phyloP scores from a whole-genome alignment of 92 coral and sea anemone genomes.

The Phymanthus crucifer region DNA sequence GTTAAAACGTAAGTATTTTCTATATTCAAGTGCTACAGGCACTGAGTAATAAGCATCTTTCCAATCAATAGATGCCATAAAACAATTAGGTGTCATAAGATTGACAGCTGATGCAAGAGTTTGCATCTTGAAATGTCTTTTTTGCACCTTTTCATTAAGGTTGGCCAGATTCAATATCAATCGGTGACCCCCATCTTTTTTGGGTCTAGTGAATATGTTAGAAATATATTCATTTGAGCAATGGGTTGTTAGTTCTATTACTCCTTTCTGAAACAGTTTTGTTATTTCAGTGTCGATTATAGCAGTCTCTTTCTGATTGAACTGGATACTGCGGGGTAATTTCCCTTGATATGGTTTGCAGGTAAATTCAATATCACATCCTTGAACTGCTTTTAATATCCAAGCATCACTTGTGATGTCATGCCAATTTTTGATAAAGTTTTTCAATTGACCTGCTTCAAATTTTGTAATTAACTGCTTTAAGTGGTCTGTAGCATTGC shows the following conservation, averaged over 20 bases:
- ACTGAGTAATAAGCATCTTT: slow-evolving; percentile 46
- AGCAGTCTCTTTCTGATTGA: slow-evolving; percentile 21
- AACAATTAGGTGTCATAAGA: slow-evolving; percentile 30
- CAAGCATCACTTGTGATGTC: background rate
- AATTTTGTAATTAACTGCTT: background rate
- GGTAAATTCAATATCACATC: slow-evolving; percentile 20
- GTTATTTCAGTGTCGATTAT: slow-evolving; percentile 22
- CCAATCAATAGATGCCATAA: slow-evolving; percentile 36
- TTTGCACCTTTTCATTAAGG: slow-evolving; percentile 27
- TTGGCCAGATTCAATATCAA: slow-evolving; percentile 33
- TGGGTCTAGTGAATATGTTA: slow-evolving; percentile 24
- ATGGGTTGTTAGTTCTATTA: slow-evolving; percentile 26
- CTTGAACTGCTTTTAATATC: slow-evolving; percentile 14
- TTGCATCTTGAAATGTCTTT: slow-evolving; percentile 47
- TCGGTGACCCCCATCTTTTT: slow-evolving; percentile 26
- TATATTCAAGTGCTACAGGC: slow-evolving; percentile 26
- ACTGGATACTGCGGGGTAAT: background rate
- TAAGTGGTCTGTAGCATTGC: background rate
- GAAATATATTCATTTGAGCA: slow-evolving; percentile 30
- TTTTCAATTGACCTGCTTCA: slow-evolving; percentile 1
- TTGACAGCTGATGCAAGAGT: slow-evolving; percentile 25
- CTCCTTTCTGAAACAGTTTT: slow-evolving; percentile 37
- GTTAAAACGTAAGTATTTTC: slow-evolving; percentile 1
- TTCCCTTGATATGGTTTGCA: slow-evolving; percentile 14
- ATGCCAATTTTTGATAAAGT: background rate